Evolutionary conservation across 2,113 vertebrate genomes (phyloP), one percentile per base, ranked within the genome.

Genomic region (Hypocryptadius cinnamomeus): DNA sequence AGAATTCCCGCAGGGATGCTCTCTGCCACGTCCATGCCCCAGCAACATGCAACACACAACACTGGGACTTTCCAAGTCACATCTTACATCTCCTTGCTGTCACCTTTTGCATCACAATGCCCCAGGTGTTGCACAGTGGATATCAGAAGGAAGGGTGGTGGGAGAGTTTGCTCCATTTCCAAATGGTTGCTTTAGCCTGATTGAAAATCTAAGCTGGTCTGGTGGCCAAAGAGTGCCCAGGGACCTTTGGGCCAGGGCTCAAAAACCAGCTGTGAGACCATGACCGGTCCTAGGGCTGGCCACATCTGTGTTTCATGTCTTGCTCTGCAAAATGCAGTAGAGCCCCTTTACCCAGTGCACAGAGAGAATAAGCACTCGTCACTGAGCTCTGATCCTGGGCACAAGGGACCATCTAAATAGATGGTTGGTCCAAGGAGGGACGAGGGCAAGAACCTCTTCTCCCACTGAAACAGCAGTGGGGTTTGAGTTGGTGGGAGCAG

Each of bases 21-120:
- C 35, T 60, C 35, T 70, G 60, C 28, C 17, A 4, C 0, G 0
- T 86, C 39, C 40, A 65, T 53, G 23, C n/a, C 40, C 24, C 17
- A 44, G 33, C 56, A 74, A n/a, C 30, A 9, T 40, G n/a, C 2
- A 44, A 11, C 0, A 0, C 56, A 33, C 2, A 44, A 11, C 0
- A 0, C 56, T n/a, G 33, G 60, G 42, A 33, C 73, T 70, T 80
- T 47, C 65, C 1, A 1, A 84, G 56, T 60, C 57, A 56, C 18
- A 47, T 31, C 37, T 57, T 48, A 11, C 30, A 8, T 27, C 15
- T 69, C 42, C 48, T 77, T 57, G n/a, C 44, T 76, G 53, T 25
- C 0, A 0, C 35, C 21, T 76, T 84, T 59, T 85, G 50, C 20
- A 48, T 44, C 15, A 0, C 53, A 51, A 17, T 37, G 13, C 19